A percentile compares a stretch with the other conserved stretches of the same genome.
These are phyloP conservation scores for Dryocosmus kuriphilus DNA, from an alignment of 2,888 invertebrate genomes.

Conservation along the genomic window DNA sequence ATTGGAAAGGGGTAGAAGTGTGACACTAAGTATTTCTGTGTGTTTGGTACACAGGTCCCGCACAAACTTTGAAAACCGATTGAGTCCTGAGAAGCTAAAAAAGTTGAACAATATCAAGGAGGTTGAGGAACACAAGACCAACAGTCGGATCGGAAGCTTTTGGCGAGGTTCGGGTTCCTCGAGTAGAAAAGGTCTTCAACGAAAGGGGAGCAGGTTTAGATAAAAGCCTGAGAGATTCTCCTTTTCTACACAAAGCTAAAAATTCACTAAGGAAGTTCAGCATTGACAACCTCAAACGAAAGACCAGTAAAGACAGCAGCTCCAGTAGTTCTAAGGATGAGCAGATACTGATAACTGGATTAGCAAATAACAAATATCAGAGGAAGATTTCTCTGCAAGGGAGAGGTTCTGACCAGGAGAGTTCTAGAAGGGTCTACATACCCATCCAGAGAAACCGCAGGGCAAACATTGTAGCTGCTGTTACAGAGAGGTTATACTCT, in stretches of 20 bases:
- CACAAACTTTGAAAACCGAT: constrained; percentile 63
- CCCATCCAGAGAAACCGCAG: constrained; percentile 78
- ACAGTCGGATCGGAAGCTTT: constrained; percentile 39
- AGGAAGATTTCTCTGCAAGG: constrained; percentile 61
- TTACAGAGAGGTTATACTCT: constrained; percentile 84
- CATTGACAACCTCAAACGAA: constrained; percentile 65
- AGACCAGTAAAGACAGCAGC: constrained; percentile 69
- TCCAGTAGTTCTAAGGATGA: constrained; percentile 70
- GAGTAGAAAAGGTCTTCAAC: constrained; percentile 55
- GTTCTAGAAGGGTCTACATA: constrained; percentile 60
- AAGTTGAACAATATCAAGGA: constrained; percentile 67
- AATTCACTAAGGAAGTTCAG: constrained; percentile 62
- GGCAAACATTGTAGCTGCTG: constrained; percentile 85
- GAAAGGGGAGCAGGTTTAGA: constrained; percentile 68
- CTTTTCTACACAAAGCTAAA: constrained; percentile 40
- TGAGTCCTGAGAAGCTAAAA: constrained; percentile 54
- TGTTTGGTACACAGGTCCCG: constrained; percentile 62
- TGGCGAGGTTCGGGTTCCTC: constrained; percentile 54
- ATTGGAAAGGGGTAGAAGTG: too few species aligned
- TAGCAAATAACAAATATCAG: constrained; percentile 52
- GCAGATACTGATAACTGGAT: constrained; percentile 58
- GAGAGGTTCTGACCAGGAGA: constrained; percentile 57
- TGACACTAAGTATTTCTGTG: too few species aligned
- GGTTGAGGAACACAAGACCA: constrained; percentile 59
- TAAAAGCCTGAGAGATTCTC: constrained; percentile 57